Evolutionary conservation across 1,140 invertebrate species (phyloP), one percentile per base, ranked within the genome.

Genomic region (Orchestia grillus): DNA sequence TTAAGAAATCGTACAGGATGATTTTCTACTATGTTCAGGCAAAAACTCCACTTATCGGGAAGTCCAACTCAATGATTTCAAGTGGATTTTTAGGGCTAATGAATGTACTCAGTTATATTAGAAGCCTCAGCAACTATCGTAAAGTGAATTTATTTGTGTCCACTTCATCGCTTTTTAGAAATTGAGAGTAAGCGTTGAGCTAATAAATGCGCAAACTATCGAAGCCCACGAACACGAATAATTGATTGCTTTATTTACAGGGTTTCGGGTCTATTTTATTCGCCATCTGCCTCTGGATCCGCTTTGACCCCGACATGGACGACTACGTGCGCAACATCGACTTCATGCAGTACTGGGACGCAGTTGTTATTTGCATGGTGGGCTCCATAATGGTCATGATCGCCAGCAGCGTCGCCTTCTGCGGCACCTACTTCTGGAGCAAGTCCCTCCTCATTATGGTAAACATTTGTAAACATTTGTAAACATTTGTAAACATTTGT

Each of bases 301-400:
- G 92, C 15, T 94, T 94, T n/a, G 92, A 94, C 44, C 92, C 92
- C 0, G 36, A 94, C 44, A 94, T 94, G 16, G 92, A 94, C 44
- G 44, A 94, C 92, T 94, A 94, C 44, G 92, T 94, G 40, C 92
- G 92, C 44, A 94, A 94, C 44, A 94, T 94, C 36, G 44, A 47
- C 44, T 94, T 94, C 44, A 94, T 94, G 92, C 36, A 44, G 44
- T 94, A 94, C 92, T 94, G 92, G 92, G 43, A 94, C 16, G 92
- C 92, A 44, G 92, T 94, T 11, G 44, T 94, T 19, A 94, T 45
- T 1, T 44, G 43, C 92, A 94, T 94, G 92, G 92, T 94, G 41
- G 92, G 92, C 36, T 8, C 92, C 44, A 44, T 94, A 11, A 44
- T 47, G 19, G 92, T 94, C 44, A 94, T 94, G 92, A 94, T 94